A percentile compares a stretch with the other conserved stretches of the same genome.
phyloP scores from a whole-genome alignment of 2,888 invertebrate species.

The Acleris emargana region DNA sequence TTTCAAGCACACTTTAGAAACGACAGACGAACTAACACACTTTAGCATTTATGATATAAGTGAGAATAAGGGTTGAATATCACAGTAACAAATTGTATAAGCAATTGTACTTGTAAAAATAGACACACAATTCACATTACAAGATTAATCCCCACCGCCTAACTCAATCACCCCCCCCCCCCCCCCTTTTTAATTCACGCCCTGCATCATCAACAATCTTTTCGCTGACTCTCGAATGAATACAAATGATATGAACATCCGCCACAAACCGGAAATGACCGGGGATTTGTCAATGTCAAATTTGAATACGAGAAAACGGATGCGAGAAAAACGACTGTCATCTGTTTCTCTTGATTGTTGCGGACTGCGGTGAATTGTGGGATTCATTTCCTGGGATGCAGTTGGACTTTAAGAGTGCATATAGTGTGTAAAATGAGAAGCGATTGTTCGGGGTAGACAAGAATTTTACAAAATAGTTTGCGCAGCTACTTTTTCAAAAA shows the following conservation, averaged over 20 bases:
- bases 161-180: slow-evolving; percentile 41
- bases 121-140: not conserved
- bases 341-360: slow-evolving; percentile 58
- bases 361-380: slow-evolving; percentile 38
- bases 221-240: slow-evolving; percentile 71
- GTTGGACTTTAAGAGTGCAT: not conserved
- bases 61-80: too few relatives aligned
- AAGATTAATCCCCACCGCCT: slow-evolving; percentile 12
- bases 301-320: slow-evolving; percentile 77
- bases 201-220: slow-evolving; percentile 57
- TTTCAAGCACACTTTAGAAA: too few relatives aligned
- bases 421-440: not conserved
- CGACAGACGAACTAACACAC: too few relatives aligned
- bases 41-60: too few relatives aligned
- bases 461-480: not conserved
- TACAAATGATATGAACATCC: slow-evolving; percentile 79
- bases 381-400: slow-evolving; percentile 37
- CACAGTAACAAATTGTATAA: too few relatives aligned
- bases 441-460: slow-evolving; percentile 12
- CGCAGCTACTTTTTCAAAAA: too few relatives aligned
- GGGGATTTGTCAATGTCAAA: slow-evolving; percentile 80
- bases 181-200: slow-evolving; percentile 56
- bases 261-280: slow-evolving; percentile 69
- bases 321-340: slow-evolving; percentile 78
- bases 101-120: too few relatives aligned